Evolutionary conservation across 2,888 invertebrate species (phyloP).

Genomic region (Trissolcus japonicus): DNA sequence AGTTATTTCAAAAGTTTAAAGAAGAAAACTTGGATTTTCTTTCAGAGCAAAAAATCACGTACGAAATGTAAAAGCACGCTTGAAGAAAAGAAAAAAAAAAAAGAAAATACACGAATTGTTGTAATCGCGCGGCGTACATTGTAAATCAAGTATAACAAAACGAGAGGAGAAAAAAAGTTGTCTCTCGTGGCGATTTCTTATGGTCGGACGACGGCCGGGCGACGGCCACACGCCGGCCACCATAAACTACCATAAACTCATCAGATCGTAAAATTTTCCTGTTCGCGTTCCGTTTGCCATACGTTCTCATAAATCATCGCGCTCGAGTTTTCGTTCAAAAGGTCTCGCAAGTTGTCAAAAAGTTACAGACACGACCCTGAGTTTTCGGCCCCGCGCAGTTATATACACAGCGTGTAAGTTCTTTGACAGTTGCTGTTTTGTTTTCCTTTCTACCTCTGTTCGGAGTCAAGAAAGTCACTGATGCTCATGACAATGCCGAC

Average conservation of each 20-base stretch:
- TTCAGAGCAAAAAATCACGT: constrained; percentile 14
- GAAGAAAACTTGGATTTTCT: constrained; percentile 9
- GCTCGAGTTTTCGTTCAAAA: constrained; percentile 50
- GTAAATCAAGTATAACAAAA: constrained; percentile 57
- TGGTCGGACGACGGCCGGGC: constrained; percentile 72
- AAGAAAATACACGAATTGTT: constrained; percentile 22
- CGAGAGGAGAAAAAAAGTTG: constrained; percentile 8
- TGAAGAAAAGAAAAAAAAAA: neutral
- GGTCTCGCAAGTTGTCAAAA: constrained; percentile 48
- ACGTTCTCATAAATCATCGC: constrained; percentile 50
- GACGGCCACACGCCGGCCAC: constrained; percentile 67
- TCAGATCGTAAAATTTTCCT: constrained; percentile 68
- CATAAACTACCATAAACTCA: constrained; percentile 71
- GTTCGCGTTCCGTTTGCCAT: constrained; percentile 62
- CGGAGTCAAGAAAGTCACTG: constrained; percentile 43
- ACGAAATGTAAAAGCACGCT: constrained; percentile 12
- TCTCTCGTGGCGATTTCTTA: constrained; percentile 63
- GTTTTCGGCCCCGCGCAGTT: constrained; percentile 12
- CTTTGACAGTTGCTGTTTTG: constrained; percentile 32
- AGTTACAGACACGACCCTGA: constrained; percentile 45
- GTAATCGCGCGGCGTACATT: constrained; percentile 28
- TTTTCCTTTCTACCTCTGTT: constrained; percentile 26
- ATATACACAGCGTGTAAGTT: constrained; percentile 26
- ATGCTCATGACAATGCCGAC: constrained; percentile 27
- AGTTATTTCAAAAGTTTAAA: neutral